Evolutionary conservation across 2,113 vertebrate genomes (phyloP), one percentile per base, ranked within the genome.

Genomic region (Dromaius novaehollandiae): DNA sequence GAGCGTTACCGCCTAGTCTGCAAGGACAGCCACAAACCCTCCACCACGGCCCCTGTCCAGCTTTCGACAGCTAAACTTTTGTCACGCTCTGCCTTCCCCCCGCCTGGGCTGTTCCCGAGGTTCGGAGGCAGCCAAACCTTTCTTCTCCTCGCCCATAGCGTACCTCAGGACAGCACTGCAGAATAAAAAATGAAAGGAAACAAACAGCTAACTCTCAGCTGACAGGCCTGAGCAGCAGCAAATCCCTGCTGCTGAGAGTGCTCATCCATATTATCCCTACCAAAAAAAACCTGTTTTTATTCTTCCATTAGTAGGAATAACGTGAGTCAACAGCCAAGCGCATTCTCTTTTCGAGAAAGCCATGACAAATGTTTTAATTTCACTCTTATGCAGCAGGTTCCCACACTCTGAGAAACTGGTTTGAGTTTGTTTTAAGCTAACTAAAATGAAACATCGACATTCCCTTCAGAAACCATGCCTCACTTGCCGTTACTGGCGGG

Each of bases 351-450:
- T 88, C 60, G 90, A 79, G 77, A 83, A 74, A 53, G 13, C 32
- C 44, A 42, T 42, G 64, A 91, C 9, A 82, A 91, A 61, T 26
- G 17, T 18, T 69, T 66, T 66, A n/a, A 86, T 93, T 93, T 94
- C 82, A 93, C 22, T 24, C 80, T 77, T 75, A 55, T 63, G 56
- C 38, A 68, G 51, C 32, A 94, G 82, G 80, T 78, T 82, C 20
- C 28, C 64, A 42, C 51, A n/a, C 63, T 82, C 82, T 20, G 51
- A 68, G 36, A 89, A 84, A 73, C 66, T 22, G 76, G 42, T 20
- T 32, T 56, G 32, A 36, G 48, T 93, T 87, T 86, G 55, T 58
- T 93, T 93, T 71, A 92, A 90, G 64, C 17, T 58, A 75, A 71
- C 36, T 65, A 63, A 90, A 94, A 86, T 48, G 50, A 81, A 90